Evolutionary conservation across 2,113 vertebrate species (phyloP).

Genomic region (Alligator mississippiensis): DNA sequence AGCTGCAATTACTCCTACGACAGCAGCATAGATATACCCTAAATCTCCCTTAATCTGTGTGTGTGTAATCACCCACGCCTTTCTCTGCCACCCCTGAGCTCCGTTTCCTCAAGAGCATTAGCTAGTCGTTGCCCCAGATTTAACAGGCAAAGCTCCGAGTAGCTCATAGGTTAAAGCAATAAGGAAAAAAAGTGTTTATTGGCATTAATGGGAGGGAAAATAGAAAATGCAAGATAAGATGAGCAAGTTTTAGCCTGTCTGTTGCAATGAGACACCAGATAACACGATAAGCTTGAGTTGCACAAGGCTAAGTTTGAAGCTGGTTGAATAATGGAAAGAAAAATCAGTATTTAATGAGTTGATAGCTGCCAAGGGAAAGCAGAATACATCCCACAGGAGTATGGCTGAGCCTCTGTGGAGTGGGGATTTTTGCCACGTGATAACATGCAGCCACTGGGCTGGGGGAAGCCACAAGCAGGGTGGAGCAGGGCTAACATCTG

Average conservation of each 20-base stretch:
- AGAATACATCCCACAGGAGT: background rate
- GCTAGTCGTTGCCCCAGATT: fast-evolving
- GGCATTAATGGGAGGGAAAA: background rate
- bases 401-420: background rate
- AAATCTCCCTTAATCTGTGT: background rate
- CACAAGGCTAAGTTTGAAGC: background rate
- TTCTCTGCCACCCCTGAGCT: fast-evolving
- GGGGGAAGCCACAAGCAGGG: too few relatives aligned
- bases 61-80: fast-evolving
- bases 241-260: background rate
- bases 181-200: fast-evolving
- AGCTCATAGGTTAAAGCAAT: fast-evolving
- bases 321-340: background rate
- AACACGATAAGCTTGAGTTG: fast-evolving
- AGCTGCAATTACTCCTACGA: background rate
- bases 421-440: too few relatives aligned
- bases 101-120: background rate
- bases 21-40: background rate
- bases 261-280: fast-evolving
- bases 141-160: fast-evolving
- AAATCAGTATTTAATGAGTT: background rate
- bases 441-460: too few relatives aligned
- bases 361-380: background rate
- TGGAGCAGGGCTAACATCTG: too few relatives aligned
- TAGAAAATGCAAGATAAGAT: background rate